Conservation (phyloP, 2,797 vertebrate species). For the Syngnathus rostellatus region DNA sequence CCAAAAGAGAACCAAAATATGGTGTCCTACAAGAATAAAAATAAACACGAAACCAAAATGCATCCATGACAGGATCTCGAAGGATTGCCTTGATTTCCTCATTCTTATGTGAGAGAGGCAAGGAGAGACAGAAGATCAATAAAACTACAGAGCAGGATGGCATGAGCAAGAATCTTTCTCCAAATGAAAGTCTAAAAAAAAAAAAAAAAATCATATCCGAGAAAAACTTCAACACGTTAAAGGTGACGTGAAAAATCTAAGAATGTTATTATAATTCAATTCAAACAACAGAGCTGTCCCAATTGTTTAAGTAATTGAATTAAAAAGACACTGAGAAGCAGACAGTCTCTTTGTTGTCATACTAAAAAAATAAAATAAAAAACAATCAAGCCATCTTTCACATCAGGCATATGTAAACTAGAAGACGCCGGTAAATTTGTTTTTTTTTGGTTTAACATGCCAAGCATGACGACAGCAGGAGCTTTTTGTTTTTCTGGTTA, state of each 20-base stretch:
- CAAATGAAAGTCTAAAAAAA: not conserved
- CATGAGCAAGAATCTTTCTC: not conserved
- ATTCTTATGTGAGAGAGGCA: not conserved
- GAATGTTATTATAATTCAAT: not conserved
- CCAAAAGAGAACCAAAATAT: not conserved
- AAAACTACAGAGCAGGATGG: not conserved
- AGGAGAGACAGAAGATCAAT: slow-evolving; percentile 1
- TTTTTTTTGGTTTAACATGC: slow-evolving; percentile 25
- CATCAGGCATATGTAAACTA: slow-evolving; percentile 15
- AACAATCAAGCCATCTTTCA: not conserved
- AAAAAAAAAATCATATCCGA: not conserved
- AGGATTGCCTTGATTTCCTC: not conserved
- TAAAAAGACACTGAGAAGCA: not conserved
- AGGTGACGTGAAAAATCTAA: too few relatives aligned
- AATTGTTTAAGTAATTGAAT: not conserved
- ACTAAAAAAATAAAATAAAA: not conserved
- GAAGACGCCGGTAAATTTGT: slow-evolving; percentile 29
- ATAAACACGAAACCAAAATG: not conserved
- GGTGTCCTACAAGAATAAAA: not conserved
- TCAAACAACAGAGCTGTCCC: not conserved
- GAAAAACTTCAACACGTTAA: not conserved
- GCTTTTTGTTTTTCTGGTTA: slow-evolving; percentile 41
- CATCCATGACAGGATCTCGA: not conserved
- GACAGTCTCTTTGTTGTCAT: not conserved
- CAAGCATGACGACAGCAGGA: slow-evolving; percentile 33